phyloP scores from a whole-genome alignment of 2,888 invertebrate genomes.

The Cheilosia scutellata region DNA sequence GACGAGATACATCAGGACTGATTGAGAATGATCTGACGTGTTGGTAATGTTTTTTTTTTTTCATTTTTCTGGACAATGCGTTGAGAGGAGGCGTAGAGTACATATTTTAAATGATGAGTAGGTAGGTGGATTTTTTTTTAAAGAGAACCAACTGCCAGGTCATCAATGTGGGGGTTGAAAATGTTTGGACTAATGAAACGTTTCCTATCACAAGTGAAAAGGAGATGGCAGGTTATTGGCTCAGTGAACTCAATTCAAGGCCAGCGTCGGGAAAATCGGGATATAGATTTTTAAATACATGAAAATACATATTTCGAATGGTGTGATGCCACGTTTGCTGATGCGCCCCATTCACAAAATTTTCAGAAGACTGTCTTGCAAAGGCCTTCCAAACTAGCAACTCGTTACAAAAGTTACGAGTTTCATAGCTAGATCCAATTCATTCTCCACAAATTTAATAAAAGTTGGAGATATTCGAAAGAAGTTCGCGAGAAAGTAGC shows the following conservation, averaged over 20 bases:
- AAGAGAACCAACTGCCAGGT: constrained; percentile 28
- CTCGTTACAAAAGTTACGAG: too few species aligned
- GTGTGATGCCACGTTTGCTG: too few species aligned
- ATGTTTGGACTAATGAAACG: constrained; percentile 14
- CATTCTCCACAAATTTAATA: too few species aligned
- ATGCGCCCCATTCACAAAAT: too few species aligned
- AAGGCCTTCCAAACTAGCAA: too few species aligned
- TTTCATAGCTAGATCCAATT: neutral
- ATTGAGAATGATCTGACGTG: constrained; percentile 53
- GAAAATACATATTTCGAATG: too few species aligned
- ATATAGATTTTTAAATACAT: neutral
- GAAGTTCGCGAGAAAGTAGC: too few species aligned
- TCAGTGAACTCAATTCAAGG: constrained; percentile 31
- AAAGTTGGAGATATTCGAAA: too few species aligned
- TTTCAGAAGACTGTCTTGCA: too few species aligned
- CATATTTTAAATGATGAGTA: neutral
- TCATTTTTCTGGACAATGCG: too few species aligned
- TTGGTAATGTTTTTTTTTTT: neutral
- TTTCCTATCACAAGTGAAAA: constrained; percentile 9
- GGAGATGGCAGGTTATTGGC: constrained; percentile 22
- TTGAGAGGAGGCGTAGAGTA: neutral
- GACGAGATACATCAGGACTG: constrained; percentile 15
- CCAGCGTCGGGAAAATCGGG: neutral
- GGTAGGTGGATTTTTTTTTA: neutral
- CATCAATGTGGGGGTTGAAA: constrained; percentile 7